A percentile compares a stretch with the other conserved stretches of the same genome.
These are phyloP conservation scores for Nasonia giraulti DNA, from an alignment of 1,140 invertebrate genomes.

Conservation along the genomic window DNA sequence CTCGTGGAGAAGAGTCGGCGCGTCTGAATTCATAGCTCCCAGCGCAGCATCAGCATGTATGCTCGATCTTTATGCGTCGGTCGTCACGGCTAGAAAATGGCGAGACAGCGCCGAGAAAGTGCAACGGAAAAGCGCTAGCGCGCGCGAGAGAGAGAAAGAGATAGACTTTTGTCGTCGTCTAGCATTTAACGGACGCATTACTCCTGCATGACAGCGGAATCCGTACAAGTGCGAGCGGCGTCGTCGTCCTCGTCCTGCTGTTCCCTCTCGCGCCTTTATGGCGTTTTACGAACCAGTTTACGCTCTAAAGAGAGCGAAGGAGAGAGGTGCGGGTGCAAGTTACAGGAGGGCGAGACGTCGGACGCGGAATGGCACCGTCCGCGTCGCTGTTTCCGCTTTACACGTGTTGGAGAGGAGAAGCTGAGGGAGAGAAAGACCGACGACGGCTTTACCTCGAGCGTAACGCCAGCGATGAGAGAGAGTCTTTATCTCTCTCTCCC, in stretches of 20 bases:
- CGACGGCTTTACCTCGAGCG: slow-evolving; percentile 12
- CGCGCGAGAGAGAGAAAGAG: background rate
- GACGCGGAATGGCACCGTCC: slow-evolving; percentile 32
- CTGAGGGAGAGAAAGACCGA: background rate
- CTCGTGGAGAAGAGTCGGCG: no score
- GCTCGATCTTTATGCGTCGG: background rate
- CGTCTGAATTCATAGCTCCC: no score
- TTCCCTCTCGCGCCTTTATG: slow-evolving; percentile 22
- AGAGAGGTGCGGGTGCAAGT: slow-evolving; percentile 31
- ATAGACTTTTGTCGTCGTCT: background rate
- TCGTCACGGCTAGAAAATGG: background rate
- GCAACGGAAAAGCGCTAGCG: background rate
- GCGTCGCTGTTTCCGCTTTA: slow-evolving; percentile 40
- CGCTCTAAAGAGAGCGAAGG: slow-evolving; percentile 27
- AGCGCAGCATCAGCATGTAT: no score
- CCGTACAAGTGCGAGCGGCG: slow-evolving; percentile 30
- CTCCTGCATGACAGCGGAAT: slow-evolving; percentile 30
- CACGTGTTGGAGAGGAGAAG: slow-evolving; percentile 11
- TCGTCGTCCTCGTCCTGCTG: slow-evolving; percentile 15
- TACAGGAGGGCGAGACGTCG: slow-evolving; percentile 40
- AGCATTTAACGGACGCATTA: slow-evolving; percentile 34
- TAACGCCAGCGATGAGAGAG: slow-evolving; percentile 31
- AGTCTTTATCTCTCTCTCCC: background rate
- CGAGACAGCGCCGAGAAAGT: background rate
- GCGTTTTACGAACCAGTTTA: slow-evolving; percentile 49